Percentiles rank a stretch among this genome's conserved stretches.
Evolutionary conservation across 2,113 vertebrate genomes (phyloP).

Genomic region (Fulmarus glacialis): DNA sequence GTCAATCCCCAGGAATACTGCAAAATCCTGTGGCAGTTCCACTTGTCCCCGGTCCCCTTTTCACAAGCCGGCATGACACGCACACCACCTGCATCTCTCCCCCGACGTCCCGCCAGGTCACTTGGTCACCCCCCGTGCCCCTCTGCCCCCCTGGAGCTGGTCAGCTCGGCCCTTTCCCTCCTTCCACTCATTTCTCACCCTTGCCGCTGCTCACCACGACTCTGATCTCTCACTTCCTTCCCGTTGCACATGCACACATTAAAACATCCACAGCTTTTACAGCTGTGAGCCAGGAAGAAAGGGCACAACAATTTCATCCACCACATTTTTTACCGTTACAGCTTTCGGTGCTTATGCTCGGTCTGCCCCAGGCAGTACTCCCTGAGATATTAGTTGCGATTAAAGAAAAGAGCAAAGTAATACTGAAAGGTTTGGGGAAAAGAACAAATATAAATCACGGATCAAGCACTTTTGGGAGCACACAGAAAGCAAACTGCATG

Average conservation of each 20-base stretch:
- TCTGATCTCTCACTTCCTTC: not conserved
- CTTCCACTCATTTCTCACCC: not conserved
- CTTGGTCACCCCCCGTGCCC: accelerated
- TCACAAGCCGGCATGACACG: accelerated
- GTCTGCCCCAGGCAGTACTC: not conserved
- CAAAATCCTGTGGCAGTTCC: not conserved
- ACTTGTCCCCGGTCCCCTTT: accelerated
- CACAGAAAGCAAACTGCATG: not conserved
- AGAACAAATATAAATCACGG: not conserved
- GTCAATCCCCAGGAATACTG: not conserved
- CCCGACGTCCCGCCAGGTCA: accelerated
- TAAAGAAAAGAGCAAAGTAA: constrained; percentile 40
- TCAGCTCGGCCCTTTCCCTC: accelerated
- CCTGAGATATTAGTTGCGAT: not conserved
- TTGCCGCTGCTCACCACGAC: not conserved
- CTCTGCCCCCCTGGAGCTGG: not conserved
- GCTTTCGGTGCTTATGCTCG: not conserved
- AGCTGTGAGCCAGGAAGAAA: not conserved
- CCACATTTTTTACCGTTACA: not conserved
- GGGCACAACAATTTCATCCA: not conserved
- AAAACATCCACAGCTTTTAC: not conserved
- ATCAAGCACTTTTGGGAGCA: not conserved
- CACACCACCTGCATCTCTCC: accelerated
- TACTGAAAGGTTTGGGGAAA: not conserved
- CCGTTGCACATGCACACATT: not conserved